A percentile compares a stretch with the other conserved stretches of the same genome.
These are phyloP conservation scores for Portunus trituberculatus DNA, from an alignment of 1,140 invertebrate genomes.

Conservation along the genomic window DNA sequence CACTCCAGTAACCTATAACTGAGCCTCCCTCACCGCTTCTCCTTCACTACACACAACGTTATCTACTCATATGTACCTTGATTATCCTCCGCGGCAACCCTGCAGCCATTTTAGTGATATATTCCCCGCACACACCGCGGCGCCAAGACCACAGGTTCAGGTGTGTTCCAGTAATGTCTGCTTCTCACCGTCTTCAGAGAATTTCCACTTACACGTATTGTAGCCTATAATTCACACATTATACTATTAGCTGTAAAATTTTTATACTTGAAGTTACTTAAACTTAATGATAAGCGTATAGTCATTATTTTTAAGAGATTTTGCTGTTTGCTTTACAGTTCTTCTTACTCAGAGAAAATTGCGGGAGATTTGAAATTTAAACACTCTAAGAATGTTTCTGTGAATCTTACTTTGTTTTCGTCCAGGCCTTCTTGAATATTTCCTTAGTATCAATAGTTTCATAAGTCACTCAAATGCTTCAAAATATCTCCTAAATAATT, in stretches of 20 bases:
- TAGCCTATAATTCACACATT: no score
- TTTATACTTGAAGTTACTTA: neutral
- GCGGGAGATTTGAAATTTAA: constrained; percentile 54
- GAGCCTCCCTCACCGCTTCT: neutral
- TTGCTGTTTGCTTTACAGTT: neutral
- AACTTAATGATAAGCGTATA: neutral
- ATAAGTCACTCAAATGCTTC: neutral
- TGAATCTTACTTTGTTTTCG: neutral
- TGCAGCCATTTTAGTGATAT: constrained; percentile 76
- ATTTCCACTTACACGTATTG: neutral
- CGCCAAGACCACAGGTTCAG: constrained; percentile 39
- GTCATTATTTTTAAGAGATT: constrained; percentile 39
- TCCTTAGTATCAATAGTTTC: neutral
- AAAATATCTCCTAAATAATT: neutral
- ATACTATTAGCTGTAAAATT: neutral
- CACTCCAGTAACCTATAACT: neutral
- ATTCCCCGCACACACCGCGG: constrained; percentile 51
- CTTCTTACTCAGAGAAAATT: neutral
- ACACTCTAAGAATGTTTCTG: neutral
- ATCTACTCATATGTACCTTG: constrained; percentile 47
- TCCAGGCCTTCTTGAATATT: neutral
- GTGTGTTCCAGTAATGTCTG: constrained; percentile 61
- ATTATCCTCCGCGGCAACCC: constrained; percentile 77
- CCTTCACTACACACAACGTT: neutral
- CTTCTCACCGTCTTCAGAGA: neutral